Evolutionary conservation across 2,797 vertebrate species (phyloP).

Genomic region (Danio tinwini): DNA sequence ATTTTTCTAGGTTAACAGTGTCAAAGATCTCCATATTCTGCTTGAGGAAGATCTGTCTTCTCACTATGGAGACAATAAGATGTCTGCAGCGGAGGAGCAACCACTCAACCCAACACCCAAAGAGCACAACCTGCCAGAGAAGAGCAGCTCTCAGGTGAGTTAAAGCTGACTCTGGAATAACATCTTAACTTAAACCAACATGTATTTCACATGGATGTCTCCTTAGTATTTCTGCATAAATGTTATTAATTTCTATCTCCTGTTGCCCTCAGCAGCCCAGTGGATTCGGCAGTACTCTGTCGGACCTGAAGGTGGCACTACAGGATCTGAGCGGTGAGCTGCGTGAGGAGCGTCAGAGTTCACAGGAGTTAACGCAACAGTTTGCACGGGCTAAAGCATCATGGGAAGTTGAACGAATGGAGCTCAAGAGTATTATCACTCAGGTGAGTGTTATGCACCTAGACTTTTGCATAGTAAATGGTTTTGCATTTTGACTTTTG

Average conservation of each 20-base stretch:
- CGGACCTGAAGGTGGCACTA: constrained; percentile 90
- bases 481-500: background rate
- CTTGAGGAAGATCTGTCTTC: constrained; percentile 88
- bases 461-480: no score
- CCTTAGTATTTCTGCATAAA: background rate
- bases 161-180: background rate
- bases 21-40: constrained; percentile 93
- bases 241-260: background rate
- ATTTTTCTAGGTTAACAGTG: constrained; percentile 88
- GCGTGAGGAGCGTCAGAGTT: constrained; percentile 88
- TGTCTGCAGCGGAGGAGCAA: constrained; percentile 77
- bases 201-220: background rate
- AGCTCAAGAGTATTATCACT: constrained; percentile 87
- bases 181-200: background rate
- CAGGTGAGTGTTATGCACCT: constrained; percentile 78
- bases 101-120: constrained; percentile 79
- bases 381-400: constrained; percentile 96
- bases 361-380: constrained; percentile 94
- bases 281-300: constrained; percentile 87
- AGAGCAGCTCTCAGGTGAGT: constrained; percentile 63
- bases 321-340: constrained; percentile 92
- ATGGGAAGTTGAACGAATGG: constrained; percentile 93
- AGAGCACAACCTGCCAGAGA: constrained; percentile 59
- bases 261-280: constrained; percentile 76
- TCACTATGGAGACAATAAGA: constrained; percentile 86